These are phyloP conservation scores for Ormia ochracea DNA, from an alignment of 2,888 invertebrate species.

Conservation along the genomic window DNA sequence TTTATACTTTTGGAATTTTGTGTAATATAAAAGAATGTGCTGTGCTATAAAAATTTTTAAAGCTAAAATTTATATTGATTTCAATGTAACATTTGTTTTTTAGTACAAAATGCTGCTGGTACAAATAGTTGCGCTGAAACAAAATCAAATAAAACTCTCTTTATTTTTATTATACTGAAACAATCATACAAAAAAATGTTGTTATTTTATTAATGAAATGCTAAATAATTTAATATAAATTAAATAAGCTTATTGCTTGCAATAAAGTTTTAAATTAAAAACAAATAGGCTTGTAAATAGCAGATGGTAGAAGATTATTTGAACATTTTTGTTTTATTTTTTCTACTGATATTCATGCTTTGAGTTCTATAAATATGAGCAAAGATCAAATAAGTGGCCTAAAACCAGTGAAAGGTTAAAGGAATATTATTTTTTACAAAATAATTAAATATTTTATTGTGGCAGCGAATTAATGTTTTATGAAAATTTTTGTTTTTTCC, in stretches of 20 bases:
- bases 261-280: too few species aligned
- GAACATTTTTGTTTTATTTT: too few species aligned
- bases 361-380: too few species aligned
- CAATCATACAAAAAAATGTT: not conserved
- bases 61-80: constrained; percentile 31
- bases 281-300: too few species aligned
- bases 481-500: too few species aligned
- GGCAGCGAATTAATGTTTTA: too few species aligned
- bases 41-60: not conserved
- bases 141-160: not conserved
- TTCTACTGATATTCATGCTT: too few species aligned
- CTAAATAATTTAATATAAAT: not conserved
- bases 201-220: not conserved
- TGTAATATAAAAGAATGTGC: not conserved
- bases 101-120: not conserved
- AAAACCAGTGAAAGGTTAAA: constrained; percentile 12
- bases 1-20: constrained; percentile 33
- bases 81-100: not conserved
- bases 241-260: too few species aligned
- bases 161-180: not conserved
- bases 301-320: too few species aligned
- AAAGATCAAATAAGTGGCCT: too few species aligned
- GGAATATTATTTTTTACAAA: not conserved
- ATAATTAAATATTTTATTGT: too few species aligned
- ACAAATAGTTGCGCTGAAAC: not conserved